Evolutionary conservation across 2,888 invertebrate genomes (phyloP).

Genomic region (Pyrocoelia pectoralis): DNA sequence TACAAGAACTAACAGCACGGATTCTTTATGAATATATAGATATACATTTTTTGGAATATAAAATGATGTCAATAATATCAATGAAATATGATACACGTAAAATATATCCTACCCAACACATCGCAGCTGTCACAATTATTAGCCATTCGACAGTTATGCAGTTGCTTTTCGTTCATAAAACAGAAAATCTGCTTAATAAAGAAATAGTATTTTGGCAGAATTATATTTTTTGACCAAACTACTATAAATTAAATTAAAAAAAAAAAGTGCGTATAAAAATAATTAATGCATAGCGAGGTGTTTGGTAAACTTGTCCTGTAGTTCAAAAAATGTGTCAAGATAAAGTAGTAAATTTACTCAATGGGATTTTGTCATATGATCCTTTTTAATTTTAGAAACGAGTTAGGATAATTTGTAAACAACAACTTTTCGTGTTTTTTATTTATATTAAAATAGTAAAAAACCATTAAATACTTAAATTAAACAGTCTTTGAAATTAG

Average conservation of each 20-base stretch:
- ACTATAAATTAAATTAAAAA: background rate
- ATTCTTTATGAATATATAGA: too few species aligned
- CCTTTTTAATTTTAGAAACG: constrained; percentile 35
- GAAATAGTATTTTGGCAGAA: background rate
- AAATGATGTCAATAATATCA: too few species aligned
- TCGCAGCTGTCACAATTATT: too few species aligned
- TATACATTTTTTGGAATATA: too few species aligned
- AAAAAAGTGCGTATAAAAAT: constrained; percentile 7
- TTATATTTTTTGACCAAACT: background rate
- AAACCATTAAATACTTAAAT: constrained; percentile 15
- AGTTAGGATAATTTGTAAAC: constrained; percentile 31
- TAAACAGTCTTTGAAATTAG: constrained; percentile 27
- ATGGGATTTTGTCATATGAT: constrained; percentile 30
- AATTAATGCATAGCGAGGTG: constrained; percentile 19
- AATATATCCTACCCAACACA: too few species aligned
- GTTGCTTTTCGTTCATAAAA: too few species aligned
- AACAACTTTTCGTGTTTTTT: constrained; percentile 24
- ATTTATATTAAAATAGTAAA: constrained; percentile 16
- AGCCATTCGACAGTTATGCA: too few species aligned
- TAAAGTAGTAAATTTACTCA: constrained; percentile 31
- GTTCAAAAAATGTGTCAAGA: constrained; percentile 30
- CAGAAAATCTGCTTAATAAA: background rate
- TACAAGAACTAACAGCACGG: too few species aligned
- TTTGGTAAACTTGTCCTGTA: constrained; percentile 19
- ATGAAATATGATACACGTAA: too few species aligned